Evolutionary conservation across 1,140 invertebrate genomes (phyloP), one percentile per base, ranked within the genome.

Genomic region (Eupeodes corollae): DNA sequence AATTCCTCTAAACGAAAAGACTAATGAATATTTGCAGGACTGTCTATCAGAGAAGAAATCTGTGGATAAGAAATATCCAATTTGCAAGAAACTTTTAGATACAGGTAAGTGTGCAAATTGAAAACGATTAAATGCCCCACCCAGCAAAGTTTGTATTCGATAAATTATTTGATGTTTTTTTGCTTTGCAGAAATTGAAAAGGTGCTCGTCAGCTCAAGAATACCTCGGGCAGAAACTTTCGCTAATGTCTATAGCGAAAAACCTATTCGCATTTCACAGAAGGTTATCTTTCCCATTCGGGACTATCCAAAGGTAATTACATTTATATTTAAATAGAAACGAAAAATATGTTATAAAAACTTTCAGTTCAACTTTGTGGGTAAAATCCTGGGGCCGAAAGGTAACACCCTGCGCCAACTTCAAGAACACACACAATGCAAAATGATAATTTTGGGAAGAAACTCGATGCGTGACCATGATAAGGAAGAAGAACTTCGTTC

Each of bases 351-450:
- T n/a, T n/a, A n/a, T n/a, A n/a, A n/a, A n/a, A n/a, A n/a, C n/a
- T 70, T 76, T 34, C 74, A 91, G 83, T 94, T 92, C 67, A 95
- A 95, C 70, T 96, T 95, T 71, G 89, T 95, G 48, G 91, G 91
- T 19, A 94, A 95, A 73, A 73, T 96, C 42, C 72, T 96, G 56
- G 91, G 92, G 35, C 91, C 91, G 26, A 93, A 93, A 72, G 92
- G 91, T 37, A 88, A 88, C 64, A 91, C 91, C 9, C 73, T 96
- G 67, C 93, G 93, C 65, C 77, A 88, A 52, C 73, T 97, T 18
- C 92, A 95, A 72, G 91, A 95, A 63, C 87, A 92, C 60, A 95
- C 91, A 3, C 88, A 91, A 78, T 93, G 90, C 58, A 94, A 92
- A 72, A 95, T 97, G 87, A 87, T 91, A 6, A 87, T 97, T 14